Conservation (phyloP, 2,113 vertebrate genomes). For the Megaceryle torquata region DNA sequence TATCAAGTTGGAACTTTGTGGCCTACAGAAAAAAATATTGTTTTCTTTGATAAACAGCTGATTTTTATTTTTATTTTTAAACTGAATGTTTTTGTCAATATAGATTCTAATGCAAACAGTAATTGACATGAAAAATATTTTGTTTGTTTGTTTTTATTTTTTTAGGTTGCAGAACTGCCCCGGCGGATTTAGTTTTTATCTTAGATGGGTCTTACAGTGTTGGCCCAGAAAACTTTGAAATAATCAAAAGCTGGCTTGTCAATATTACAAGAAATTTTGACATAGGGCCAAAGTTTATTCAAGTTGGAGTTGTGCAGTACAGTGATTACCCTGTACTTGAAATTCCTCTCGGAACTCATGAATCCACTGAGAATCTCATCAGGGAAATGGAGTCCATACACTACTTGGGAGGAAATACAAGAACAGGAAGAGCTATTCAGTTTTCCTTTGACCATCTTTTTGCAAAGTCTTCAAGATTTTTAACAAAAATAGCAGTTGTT, state of each 20-base stretch:
- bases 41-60: background rate
- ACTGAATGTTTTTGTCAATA: background rate
- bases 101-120: background rate
- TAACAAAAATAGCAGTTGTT: slow-evolving; percentile 93
- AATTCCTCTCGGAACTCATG: slow-evolving; percentile 86
- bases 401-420: slow-evolving; percentile 94
- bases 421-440: slow-evolving; percentile 90
- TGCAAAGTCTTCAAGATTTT: slow-evolving; percentile 87
- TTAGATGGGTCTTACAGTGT: slow-evolving; percentile 97
- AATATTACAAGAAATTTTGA: slow-evolving; percentile 95
- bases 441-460: slow-evolving; percentile 92
- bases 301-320: slow-evolving; percentile 95
- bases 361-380: slow-evolving; percentile 80
- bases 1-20: background rate
- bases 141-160: background rate
- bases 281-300: slow-evolving; percentile 93
- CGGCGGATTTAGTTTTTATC: slow-evolving; percentile 93
- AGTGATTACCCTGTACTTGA: slow-evolving; percentile 92
- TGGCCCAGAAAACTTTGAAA: slow-evolving; percentile 94
- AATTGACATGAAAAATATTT: background rate
- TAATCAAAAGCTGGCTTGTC: slow-evolving; percentile 94
- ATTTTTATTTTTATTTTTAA: background rate
- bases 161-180: slow-evolving; percentile 92
- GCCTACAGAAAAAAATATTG: background rate
- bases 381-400: slow-evolving; percentile 86